Percentiles rank a stretch among this genome's conserved stretches.
phyloP scores from a whole-genome alignment of 2,113 vertebrate genomes.

The Mesitornis unicolor region DNA sequence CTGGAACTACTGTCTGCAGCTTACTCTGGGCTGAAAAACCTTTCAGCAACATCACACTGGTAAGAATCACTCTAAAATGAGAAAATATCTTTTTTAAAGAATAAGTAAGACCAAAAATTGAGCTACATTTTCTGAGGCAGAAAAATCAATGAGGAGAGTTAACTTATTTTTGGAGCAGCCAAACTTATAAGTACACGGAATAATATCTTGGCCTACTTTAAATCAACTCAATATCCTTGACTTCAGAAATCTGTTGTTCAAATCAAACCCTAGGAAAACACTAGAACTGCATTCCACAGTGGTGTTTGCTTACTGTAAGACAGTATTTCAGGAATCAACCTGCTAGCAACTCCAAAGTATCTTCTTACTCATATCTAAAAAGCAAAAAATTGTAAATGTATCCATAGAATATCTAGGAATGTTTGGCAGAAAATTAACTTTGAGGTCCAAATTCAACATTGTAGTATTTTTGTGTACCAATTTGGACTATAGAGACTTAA shows the following conservation, averaged over 20 bases:
- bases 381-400: not conserved
- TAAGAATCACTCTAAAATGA: not conserved
- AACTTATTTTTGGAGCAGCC: not conserved
- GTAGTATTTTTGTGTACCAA: not conserved
- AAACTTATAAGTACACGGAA: not conserved
- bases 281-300: not conserved
- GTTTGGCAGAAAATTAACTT: not conserved
- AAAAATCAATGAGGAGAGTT: not conserved
- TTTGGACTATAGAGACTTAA: slow-evolving; percentile 65
- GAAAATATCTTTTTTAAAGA: not conserved
- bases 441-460: slow-evolving; percentile 21
- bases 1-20: not conserved
- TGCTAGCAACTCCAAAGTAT: not conserved
- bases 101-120: not conserved
- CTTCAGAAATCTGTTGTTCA: not conserved
- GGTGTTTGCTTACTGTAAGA: not conserved
- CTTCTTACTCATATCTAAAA: not conserved
- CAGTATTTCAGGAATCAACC: not conserved
- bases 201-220: not conserved
- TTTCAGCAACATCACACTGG: not conserved
- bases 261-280: not conserved
- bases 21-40: not conserved
- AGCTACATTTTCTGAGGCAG: not conserved
- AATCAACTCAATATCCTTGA: not conserved
- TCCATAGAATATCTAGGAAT: not conserved